phyloP scores from a whole-genome alignment of 2,797 vertebrate species.

The Eulemur coronatus region DNA sequence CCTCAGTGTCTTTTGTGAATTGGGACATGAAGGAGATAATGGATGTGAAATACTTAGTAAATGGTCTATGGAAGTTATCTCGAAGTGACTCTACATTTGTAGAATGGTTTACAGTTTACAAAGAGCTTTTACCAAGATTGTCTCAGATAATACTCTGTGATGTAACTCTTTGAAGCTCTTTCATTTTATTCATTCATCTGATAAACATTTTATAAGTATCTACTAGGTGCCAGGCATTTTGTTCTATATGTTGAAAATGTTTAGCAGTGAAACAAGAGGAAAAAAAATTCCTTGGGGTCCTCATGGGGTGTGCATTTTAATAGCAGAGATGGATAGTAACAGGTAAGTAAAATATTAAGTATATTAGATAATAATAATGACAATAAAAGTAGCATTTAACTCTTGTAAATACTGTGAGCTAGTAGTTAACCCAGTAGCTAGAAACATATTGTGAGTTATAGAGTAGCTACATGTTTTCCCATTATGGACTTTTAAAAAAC shows the following conservation, averaged over 20 bases:
- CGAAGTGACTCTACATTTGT: neutral
- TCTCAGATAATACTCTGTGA: neutral
- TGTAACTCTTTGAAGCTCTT: neutral
- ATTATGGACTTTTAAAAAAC: neutral
- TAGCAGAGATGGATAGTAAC: neutral
- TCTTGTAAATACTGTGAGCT: neutral
- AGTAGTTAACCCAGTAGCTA: neutral
- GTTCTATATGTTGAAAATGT: neutral
- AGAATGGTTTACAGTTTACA: slow-evolving; percentile 1
- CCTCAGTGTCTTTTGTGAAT: slow-evolving; percentile 21
- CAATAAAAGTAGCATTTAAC: neutral
- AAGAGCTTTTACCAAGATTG: neutral
- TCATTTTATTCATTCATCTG: neutral
- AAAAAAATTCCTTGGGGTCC: neutral
- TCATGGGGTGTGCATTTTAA: slow-evolving; percentile 37
- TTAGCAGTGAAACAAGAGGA: neutral
- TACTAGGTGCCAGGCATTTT: neutral
- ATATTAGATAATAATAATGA: slow-evolving; percentile 2
- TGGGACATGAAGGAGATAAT: neutral
- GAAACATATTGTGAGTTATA: neutral
- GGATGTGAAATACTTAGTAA: neutral
- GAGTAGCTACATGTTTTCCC: neutral
- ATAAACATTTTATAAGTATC: neutral
- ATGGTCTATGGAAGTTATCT: neutral
- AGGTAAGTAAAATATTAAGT: neutral